Percentiles rank a stretch among this genome's conserved stretches.
Conservation (phyloP, 92 coral and sea anemone genomes). For the Porites divaricata region DNA sequence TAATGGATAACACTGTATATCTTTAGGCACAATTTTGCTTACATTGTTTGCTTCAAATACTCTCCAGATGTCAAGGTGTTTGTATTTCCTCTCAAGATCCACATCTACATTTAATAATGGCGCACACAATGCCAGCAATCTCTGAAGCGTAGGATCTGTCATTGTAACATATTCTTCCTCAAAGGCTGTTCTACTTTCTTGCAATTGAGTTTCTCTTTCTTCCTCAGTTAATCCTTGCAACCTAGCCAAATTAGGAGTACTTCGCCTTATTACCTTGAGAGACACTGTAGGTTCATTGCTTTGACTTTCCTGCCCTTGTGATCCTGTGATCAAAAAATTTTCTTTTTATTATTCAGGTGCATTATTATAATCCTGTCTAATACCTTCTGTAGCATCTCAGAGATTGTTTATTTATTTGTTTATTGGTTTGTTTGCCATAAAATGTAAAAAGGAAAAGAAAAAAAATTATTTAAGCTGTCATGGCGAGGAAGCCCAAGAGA, state of each 20-base stretch:
- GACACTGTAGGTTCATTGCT: not conserved
- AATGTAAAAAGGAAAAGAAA: too few species aligned
- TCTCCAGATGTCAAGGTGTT: conserved; percentile 63
- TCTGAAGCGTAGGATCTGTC: conserved; percentile 35
- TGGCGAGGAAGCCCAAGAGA: too few species aligned
- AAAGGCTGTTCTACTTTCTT: conserved; percentile 12
- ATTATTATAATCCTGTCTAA: too few species aligned
- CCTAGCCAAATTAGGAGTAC: not conserved
- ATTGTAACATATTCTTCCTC: conserved; percentile 41
- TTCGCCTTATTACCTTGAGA: conserved; percentile 26
- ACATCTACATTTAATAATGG: conserved; percentile 28
- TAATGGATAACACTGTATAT: too few species aligned
- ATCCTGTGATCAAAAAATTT: not conserved
- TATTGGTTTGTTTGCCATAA: too few species aligned
- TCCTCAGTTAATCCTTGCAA: not conserved
- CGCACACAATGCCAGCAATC: conserved; percentile 46
- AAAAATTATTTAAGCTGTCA: too few species aligned
- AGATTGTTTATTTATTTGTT: too few species aligned
- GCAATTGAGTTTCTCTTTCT: conserved; percentile 10
- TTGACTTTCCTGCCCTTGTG: conserved; percentile 6
- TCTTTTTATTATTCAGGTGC: too few species aligned
- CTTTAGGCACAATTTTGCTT: too few species aligned
- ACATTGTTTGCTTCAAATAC: conserved; percentile 70
- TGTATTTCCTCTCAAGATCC: conserved; percentile 64
- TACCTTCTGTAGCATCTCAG: too few species aligned